These are phyloP conservation scores for Mormyrus proboscirostris DNA, from an alignment of 2,797 vertebrate genomes.

Conservation along the genomic window DNA sequence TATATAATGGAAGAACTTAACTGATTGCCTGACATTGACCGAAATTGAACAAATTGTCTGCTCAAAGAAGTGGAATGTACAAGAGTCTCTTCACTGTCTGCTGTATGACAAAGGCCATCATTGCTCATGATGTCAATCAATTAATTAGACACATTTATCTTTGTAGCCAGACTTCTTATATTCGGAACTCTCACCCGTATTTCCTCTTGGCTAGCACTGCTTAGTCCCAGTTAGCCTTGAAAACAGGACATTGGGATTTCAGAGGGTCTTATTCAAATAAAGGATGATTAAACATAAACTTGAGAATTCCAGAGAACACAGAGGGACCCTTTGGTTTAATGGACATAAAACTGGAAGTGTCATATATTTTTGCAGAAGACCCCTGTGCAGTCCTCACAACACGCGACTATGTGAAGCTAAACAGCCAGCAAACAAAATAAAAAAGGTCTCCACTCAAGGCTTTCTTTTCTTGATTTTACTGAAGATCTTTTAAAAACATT, in stretches of 20 bases:
- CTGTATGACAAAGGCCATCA: no score
- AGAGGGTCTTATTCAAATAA: neutral
- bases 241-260: neutral
- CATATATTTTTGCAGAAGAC: neutral
- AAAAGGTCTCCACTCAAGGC: no score
- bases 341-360: neutral
- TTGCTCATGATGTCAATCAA: neutral
- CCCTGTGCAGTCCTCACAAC: no score
- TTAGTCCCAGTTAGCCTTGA: neutral
- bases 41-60: neutral
- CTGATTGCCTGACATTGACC: neutral
- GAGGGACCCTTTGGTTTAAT: neutral
- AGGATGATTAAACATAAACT: neutral
- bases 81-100: neutral
- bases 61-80: neutral
- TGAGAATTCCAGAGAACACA: neutral
- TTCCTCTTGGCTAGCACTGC: neutral
- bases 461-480: no score
- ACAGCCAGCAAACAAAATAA: no score
- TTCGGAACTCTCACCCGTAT: neutral
- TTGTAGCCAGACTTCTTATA: neutral
- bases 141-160: neutral
- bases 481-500: neutral
- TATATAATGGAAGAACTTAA: neutral
- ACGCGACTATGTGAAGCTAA: no score